Conservation (phyloP, 1,140 invertebrate species). For the Lucilia cuprina region DNA sequence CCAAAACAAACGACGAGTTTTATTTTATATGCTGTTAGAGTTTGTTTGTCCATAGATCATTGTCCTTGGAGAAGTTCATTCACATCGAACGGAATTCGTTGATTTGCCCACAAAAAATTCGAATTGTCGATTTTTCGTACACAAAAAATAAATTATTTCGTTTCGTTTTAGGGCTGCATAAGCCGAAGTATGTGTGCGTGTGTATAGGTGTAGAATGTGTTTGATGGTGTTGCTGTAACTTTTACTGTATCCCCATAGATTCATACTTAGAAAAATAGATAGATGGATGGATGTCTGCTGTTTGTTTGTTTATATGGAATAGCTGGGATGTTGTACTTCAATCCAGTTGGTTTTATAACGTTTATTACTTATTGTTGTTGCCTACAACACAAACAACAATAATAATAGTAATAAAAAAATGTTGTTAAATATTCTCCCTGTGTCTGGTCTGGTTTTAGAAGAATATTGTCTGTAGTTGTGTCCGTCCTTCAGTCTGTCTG, state of each 20-base stretch:
- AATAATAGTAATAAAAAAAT: not conserved
- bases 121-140: not conserved
- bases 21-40: not conserved
- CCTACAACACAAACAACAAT: not conserved
- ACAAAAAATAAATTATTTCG: not conserved
- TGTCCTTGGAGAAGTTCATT: conserved; percentile 31
- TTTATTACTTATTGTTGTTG: not conserved
- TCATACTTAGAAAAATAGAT: not conserved
- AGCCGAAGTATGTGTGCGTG: not conserved
- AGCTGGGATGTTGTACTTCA: not conserved
- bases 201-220: not conserved
- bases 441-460: not conserved
- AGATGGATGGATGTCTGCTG: not conserved
- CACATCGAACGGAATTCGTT: conserved; percentile 25
- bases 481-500: not conserved
- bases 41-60: conserved; percentile 23
- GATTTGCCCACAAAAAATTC: conserved; percentile 24
- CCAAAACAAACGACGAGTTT: not conserved
- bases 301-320: not conserved
- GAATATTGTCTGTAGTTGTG: not conserved
- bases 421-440: not conserved
- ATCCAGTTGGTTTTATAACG: not conserved
- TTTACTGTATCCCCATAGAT: not conserved
- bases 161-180: no score
- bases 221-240: not conserved